These are phyloP conservation scores for Astropecten irregularis DNA, from an alignment of 53 echinoderm and acorn worm species.

Conservation along the genomic window DNA sequence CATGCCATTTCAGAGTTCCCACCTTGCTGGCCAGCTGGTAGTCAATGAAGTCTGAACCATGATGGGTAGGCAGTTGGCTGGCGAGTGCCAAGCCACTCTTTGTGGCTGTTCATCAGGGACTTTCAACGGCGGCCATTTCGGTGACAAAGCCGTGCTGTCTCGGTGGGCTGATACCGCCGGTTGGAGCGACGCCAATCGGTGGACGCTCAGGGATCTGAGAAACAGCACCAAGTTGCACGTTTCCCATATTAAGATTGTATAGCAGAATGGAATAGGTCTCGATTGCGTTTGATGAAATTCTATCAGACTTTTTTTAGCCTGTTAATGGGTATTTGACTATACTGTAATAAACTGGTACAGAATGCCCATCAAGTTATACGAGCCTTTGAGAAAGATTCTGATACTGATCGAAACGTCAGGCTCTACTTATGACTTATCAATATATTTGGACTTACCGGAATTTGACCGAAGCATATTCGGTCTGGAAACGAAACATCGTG, in stretches of 20 bases:
- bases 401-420: too few relatives aligned
- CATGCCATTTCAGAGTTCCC: not conserved
- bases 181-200: conserved; percentile 5
- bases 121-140: not conserved
- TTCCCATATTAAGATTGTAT: too few relatives aligned
- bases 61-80: not conserved
- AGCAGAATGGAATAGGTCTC: too few relatives aligned
- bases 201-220: conserved; percentile 21
- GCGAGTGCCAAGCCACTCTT: too few relatives aligned
- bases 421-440: too few relatives aligned
- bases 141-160: not conserved
- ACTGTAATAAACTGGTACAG: too few relatives aligned
- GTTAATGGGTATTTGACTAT: too few relatives aligned
- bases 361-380: too few relatives aligned
- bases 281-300: too few relatives aligned
- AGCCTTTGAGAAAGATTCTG: too few relatives aligned
- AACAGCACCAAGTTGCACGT: too few relatives aligned
- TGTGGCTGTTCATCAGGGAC: not conserved
- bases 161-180: conserved; percentile 8
- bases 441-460: conserved; percentile 29
- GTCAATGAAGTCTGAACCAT: not conserved
- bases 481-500: conserved; percentile 38
- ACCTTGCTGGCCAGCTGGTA: not conserved
- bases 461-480: not conserved
- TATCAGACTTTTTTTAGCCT: too few relatives aligned